Evolutionary conservation across 2,888 invertebrate genomes (phyloP), one percentile per base, ranked within the genome.

Genomic region (Incurvaria masculella): DNA sequence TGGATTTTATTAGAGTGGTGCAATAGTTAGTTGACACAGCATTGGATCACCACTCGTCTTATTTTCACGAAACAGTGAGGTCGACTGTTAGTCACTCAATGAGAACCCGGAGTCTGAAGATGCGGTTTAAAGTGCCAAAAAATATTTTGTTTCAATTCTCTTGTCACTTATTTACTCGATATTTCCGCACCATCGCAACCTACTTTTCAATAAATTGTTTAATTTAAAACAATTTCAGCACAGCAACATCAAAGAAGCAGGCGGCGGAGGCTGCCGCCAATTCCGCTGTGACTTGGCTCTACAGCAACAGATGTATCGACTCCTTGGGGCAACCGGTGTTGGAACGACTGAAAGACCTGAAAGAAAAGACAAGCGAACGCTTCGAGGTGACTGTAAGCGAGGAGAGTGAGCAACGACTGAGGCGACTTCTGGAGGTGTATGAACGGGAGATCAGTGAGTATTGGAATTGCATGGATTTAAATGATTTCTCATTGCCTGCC

Each of bases 211-310:
- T 46, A 4, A 18, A 42, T 39, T 40, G 40, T 21, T 45, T n/a
- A n/a, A n/a, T n/a, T n/a, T n/a, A n/a, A n/a, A n/a, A n/a, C n/a
- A n/a, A 33, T 61, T 63, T 19, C 61, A 79, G 78, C 53, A 62
- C 62, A 52, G 79, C 72, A 10, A 52, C 61, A 53, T 80, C 75
- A 39, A 87, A 86, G 66, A 67, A 70, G 1, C 65, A 68, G 27
- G 83, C 86, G 1, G 72, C 79, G 1, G 68, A 72, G 40, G 72
- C 74, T 55, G 81, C 82, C n/a, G 79, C 84, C 0, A 56, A 66
- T 0, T 74, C 75, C 59, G 81, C 79, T 1, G 60, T 87, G 0
- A 65, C 74, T 17, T 85, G 82, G 80, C 61, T 87, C 1, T 69
- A 75, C 48, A 56, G 57, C 3, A 70, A 70, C 42, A 67, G 68